These are phyloP conservation scores for Tribolium freemani DNA, from an alignment of 2,888 invertebrate species.

Conservation along the genomic window DNA sequence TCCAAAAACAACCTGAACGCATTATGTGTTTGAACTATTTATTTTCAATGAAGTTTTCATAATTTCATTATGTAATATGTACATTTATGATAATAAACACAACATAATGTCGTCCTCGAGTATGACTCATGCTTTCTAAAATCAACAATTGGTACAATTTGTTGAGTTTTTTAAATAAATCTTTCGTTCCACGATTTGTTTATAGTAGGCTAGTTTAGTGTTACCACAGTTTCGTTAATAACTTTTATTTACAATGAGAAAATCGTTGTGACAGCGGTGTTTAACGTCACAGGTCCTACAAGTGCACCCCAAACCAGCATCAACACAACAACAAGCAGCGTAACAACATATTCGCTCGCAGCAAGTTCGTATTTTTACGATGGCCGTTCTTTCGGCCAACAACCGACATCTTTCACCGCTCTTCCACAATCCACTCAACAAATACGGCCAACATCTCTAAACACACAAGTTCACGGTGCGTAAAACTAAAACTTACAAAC, in stretches of 20 bases:
- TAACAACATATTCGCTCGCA: slow-evolving; percentile 63
- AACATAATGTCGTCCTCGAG: no score
- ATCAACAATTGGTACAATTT: no score
- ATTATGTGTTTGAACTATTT: no score
- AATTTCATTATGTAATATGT: no score
- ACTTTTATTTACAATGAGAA: neutral
- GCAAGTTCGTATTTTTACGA: slow-evolving; percentile 65
- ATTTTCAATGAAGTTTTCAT: no score
- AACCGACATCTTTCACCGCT: slow-evolving; percentile 59
- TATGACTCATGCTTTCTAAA: no score
- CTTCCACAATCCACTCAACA: slow-evolving; percentile 61
- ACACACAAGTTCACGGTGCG: slow-evolving; percentile 62
- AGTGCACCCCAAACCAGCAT: slow-evolving; percentile 56
- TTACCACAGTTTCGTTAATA: neutral
- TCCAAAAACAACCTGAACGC: no score
- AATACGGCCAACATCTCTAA: slow-evolving; percentile 57
- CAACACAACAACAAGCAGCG: slow-evolving; percentile 59
- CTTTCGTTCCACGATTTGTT: no score
- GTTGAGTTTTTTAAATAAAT: no score
- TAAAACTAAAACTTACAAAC: slow-evolving; percentile 1
- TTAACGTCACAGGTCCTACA: slow-evolving; percentile 56
- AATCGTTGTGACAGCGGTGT: neutral
- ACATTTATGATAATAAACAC: no score
- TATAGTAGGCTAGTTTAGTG: no score
- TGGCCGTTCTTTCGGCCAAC: slow-evolving; percentile 61